Evolutionary conservation across 1,140 invertebrate genomes (phyloP).

Genomic region (Aplysia californica): DNA sequence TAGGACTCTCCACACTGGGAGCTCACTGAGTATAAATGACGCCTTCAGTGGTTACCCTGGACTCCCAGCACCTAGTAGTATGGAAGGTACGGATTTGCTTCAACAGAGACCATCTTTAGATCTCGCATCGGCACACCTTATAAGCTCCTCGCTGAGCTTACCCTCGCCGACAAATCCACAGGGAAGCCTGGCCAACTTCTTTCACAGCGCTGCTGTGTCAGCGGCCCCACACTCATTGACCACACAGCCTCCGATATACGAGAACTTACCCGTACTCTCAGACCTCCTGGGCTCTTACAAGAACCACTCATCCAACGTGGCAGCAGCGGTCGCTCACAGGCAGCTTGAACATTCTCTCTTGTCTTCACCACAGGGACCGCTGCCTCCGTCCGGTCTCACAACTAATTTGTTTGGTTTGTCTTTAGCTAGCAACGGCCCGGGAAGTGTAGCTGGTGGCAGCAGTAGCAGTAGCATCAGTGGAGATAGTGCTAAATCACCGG

Average conservation of each 20-base stretch:
- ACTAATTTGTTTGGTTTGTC: too few species aligned
- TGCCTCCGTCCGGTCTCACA: neutral
- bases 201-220: neutral
- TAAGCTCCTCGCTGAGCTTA: neutral
- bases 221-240: neutral
- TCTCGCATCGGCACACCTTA: neutral
- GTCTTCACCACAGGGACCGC: too few species aligned
- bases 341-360: conserved; percentile 13
- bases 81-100: neutral
- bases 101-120: neutral
- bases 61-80: neutral
- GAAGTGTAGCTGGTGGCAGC: neutral
- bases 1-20: neutral
- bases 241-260: neutral
- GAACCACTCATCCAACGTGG: neutral
- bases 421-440: neutral
- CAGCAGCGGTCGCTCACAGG: neutral
- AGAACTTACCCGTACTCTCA: conserved; percentile 36
- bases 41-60: neutral
- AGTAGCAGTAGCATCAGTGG: conserved; percentile 7
- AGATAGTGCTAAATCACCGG: neutral
- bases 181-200: neutral
- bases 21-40: neutral
- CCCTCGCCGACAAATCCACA: neutral
- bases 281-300: conserved; percentile 32